Evolutionary conservation across 2,888 invertebrate genomes (phyloP), one percentile per base, ranked within the genome.

Genomic region (Chrysomela aeneicollis): DNA sequence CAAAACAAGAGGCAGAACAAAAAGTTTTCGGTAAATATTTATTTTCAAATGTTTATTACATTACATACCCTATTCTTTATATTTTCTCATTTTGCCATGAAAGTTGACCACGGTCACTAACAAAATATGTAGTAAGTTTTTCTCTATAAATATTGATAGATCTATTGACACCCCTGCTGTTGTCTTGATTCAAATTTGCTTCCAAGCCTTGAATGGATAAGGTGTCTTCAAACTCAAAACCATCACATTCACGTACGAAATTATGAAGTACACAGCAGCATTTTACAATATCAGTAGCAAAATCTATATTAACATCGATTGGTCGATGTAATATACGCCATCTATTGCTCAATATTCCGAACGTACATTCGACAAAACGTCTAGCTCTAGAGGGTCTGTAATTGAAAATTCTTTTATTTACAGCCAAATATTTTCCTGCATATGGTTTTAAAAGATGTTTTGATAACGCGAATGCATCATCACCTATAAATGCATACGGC

Each of bases 281-380:
- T 54, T 54, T 54, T 21, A 54, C 54, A 54, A 54, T 54, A 54
- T 54, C 37, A 54, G 22, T 21, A 54, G 54, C 54, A 54, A 35
- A 54, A 21, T 54, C 54, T 54, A 35, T 21, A 37, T 54, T 21
- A 54, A 54, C 54, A 54, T 54, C 54, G 37, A 54, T 54, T 19
- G 54, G 54, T 54, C 54, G 35, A 54, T 54, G 37, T 21, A 54
- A 54, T 54, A 54, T 54, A 19, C 54, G 54, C 54, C 54, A 54
- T 54, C 17, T 54, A 37, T 54, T 54, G 54, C 12, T 21, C 22
- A 54, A 54, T 59, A 59, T 59, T 30, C 50, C 59, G 50, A 50
- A 59, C 10, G 59, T 35, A 51, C 51, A 50, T 51, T 59, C 51
- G 12, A 59, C 26, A 17, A 51, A 32, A 35, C 59, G 35, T 51